A percentile compares a stretch with the other conserved stretches of the same genome.
phyloP scores from a whole-genome alignment of 1,140 invertebrate genomes.

The Nomia melanderi region DNA sequence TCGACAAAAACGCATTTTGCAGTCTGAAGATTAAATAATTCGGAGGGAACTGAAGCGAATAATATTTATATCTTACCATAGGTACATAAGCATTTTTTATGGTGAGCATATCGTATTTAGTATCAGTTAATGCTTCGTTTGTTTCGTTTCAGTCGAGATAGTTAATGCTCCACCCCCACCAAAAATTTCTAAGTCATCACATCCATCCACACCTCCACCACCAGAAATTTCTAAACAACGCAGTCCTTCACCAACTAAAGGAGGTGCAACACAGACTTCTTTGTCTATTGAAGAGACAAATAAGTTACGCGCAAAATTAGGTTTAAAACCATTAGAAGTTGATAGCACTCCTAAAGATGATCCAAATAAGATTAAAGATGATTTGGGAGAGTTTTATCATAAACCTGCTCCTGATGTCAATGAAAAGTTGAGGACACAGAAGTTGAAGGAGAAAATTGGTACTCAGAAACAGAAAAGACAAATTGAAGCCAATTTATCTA shows the following conservation, averaged over 20 bases:
- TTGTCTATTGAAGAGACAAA: constrained; percentile 96
- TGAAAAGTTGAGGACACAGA: constrained; percentile 89
- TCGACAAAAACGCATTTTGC: constrained; percentile 23
- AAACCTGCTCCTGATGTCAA: constrained; percentile 92
- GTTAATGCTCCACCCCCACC: constrained; percentile 76
- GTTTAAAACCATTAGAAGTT: constrained; percentile 94
- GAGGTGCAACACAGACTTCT: constrained; percentile 81
- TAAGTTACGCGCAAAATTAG: constrained; percentile 94
- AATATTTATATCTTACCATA: constrained; percentile 43
- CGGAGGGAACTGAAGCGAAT: constrained; percentile 29
- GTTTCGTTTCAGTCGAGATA: constrained; percentile 75
- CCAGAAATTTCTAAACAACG: constrained; percentile 72
- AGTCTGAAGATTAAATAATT: constrained; percentile 44
- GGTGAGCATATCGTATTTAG: constrained; percentile 25
- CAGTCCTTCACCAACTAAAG: constrained; percentile 75
- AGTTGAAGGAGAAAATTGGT: constrained; percentile 90
- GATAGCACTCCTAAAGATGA: constrained; percentile 79
- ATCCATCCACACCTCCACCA: constrained; percentile 77
- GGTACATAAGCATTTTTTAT: constrained; percentile 47
- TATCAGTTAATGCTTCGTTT: constrained; percentile 47
- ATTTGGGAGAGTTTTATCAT: constrained; percentile 95
- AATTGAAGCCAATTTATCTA: constrained; percentile 83
- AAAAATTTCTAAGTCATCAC: constrained; percentile 75
- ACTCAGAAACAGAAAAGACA: constrained; percentile 90
- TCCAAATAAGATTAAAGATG: constrained; percentile 85